Base-by-base conservation (phyloP, 2,797 vertebrate species). In the Heteromormyrus szaboi region DNA sequence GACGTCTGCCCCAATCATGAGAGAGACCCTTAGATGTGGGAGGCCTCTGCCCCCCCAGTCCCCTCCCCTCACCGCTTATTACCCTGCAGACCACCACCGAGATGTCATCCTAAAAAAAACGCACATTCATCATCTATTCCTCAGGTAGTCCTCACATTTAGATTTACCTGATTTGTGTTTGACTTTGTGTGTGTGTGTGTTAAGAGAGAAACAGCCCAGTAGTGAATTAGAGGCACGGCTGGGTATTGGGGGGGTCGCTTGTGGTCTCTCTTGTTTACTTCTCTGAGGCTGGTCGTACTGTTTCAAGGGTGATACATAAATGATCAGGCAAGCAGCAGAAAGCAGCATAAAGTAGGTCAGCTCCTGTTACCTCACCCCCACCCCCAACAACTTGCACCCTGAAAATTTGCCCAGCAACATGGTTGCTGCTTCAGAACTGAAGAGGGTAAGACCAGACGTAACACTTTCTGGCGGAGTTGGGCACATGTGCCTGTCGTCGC, bases 361-460 rank as follows among this genome's bases (percentile, higher is more conserved):
- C 91, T 91, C 88, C 87, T 90, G 89, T 89, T 90, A 68, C 89
- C 90, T 79, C 33, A 51, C 89, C 85, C 89, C 85, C 79, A n/a
- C 79, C 85, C 83, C 37, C 59, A 85, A 25, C 14, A 56, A 88
- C 84, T 62, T 29, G 81, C 72, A 46, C 46, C 83, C 51, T 81
- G 46, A 88, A 76, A 59, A 86, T 90, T 87, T 90, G 88, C 91
- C 88, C 88, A 88, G 87, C 90, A 91, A 91, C 90, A 91, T 44
- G 46, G 84, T 46, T 59, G 72, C 48, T 56, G 37, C 46, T 87
- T 79, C 51, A 79, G 79, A 68, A 72, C 37, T 17, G 83, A 85
- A 37, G 53, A 84, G 0, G 4, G 41, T 29, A 6, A 65, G 17
- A 41, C 37, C 19, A 11, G 59, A 54, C 12, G 53, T 33, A 14